Evolutionary conservation across 2,888 invertebrate species (phyloP).

Genomic region (Troilus luridus): DNA sequence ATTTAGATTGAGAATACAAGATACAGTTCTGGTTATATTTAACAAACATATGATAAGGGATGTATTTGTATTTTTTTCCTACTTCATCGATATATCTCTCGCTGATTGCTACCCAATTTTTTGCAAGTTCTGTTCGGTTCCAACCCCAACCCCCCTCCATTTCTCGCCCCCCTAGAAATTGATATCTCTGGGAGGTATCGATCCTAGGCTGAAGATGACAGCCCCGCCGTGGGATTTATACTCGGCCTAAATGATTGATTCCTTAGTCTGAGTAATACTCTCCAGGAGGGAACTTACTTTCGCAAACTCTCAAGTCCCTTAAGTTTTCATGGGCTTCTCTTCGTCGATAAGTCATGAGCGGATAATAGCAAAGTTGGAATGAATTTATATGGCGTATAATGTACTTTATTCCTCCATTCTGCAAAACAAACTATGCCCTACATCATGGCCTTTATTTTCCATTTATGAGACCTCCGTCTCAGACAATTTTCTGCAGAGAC

Average conservation of each 20-base stretch:
- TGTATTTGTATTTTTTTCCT: neutral
- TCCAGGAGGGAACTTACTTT: neutral
- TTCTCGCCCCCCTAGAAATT: neutral
- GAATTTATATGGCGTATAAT: neutral
- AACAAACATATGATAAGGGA: no score
- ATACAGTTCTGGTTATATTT: no score
- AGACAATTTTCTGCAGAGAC: no score
- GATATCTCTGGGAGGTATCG: neutral
- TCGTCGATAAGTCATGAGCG: neutral
- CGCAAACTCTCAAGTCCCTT: neutral
- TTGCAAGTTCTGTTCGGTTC: neutral
- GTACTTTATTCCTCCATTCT: no score
- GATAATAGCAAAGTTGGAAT: neutral
- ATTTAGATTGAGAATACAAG: no score
- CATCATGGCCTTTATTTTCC: no score
- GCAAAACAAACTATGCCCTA: no score
- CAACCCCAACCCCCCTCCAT: no score
- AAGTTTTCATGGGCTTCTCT: neutral
- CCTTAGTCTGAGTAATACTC: neutral
- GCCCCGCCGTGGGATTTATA: neutral
- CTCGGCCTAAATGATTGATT: neutral
- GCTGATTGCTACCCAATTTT: neutral
- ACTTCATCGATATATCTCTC: neutral
- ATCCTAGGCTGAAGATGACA: neutral
- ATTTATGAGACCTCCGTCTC: no score